Evolutionary conservation across 1,140 invertebrate genomes (phyloP).

Genomic region (Amyelois transitella): DNA sequence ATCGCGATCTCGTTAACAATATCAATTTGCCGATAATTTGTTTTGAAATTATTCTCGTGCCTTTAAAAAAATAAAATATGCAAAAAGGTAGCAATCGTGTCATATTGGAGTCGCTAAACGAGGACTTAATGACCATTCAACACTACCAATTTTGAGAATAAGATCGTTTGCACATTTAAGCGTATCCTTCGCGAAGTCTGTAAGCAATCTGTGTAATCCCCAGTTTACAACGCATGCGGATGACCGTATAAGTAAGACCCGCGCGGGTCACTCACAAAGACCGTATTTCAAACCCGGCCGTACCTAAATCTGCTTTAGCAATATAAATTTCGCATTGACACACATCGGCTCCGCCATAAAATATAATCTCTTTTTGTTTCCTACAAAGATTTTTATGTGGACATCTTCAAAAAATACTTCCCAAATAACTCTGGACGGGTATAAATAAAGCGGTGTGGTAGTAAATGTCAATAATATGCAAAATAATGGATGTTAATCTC

Average conservation of each 20-base stretch:
- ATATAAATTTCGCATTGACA: slow-evolving; percentile 70
- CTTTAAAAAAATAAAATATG: slow-evolving; percentile 11
- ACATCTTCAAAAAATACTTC: slow-evolving; percentile 67
- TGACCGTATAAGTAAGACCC: neutral
- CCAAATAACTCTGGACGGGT: slow-evolving; percentile 61
- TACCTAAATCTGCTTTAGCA: slow-evolving; percentile 53
- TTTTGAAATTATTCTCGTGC: neutral
- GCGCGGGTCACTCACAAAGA: slow-evolving; percentile 40
- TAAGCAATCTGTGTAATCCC: slow-evolving; percentile 16
- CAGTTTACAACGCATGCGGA: slow-evolving; percentile 3
- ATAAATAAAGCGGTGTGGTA: slow-evolving; percentile 69
- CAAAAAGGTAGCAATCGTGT: slow-evolving; percentile 17
- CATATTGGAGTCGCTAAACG: slow-evolving; percentile 15
- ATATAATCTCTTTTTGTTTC: slow-evolving; percentile 66
- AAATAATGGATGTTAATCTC: slow-evolving; percentile 71
- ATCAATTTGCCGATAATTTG: slow-evolving; percentile 10
- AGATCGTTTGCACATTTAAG: slow-evolving; percentile 11
- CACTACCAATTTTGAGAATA: slow-evolving; percentile 17
- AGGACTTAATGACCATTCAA: slow-evolving; percentile 8
- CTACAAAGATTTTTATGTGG: slow-evolving; percentile 68
- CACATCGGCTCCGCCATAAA: slow-evolving; percentile 62
- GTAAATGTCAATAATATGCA: slow-evolving; percentile 73
- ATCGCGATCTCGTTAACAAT: neutral
- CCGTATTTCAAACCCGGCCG: slow-evolving; percentile 55
- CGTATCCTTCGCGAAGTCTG: neutral